phyloP scores from a whole-genome alignment of 2,113 vertebrate species.

The Turdus rufiventris region DNA sequence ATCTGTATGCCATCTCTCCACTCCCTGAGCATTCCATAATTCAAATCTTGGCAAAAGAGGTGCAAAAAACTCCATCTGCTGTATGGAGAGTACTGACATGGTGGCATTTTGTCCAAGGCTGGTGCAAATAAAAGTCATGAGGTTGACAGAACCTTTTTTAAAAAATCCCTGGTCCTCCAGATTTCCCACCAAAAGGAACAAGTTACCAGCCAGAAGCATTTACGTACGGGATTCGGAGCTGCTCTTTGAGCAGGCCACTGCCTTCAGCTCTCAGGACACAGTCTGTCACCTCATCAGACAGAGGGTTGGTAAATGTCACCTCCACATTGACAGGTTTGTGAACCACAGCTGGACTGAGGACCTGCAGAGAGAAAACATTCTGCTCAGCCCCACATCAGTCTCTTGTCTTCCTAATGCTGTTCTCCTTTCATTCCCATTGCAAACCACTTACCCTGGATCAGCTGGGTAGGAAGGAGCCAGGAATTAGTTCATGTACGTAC shows the following conservation, averaged over 20 bases:
- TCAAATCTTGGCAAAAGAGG: not conserved
- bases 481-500: not conserved
- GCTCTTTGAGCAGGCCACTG: constrained; percentile 34
- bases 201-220: not conserved
- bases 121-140: not conserved
- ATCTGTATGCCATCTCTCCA: not conserved
- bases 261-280: constrained; percentile 66
- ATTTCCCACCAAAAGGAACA: not conserved
- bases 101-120: not conserved
- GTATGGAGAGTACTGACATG: not conserved
- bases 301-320: constrained; percentile 45
- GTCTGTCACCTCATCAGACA: not conserved
- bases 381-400: not conserved
- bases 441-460: not conserved
- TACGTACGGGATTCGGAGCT: constrained; percentile 15
- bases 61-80: not conserved
- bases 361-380: not conserved
- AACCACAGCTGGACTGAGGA: not conserved
- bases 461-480: not conserved
- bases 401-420: not conserved
- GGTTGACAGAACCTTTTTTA: not conserved
- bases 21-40: not conserved
- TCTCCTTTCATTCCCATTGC: not conserved
- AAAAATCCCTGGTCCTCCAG: not conserved
- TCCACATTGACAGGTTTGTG: not conserved